Conservation (phyloP, 2,113 vertebrate species). For the Ailuropoda melanoleuca region DNA sequence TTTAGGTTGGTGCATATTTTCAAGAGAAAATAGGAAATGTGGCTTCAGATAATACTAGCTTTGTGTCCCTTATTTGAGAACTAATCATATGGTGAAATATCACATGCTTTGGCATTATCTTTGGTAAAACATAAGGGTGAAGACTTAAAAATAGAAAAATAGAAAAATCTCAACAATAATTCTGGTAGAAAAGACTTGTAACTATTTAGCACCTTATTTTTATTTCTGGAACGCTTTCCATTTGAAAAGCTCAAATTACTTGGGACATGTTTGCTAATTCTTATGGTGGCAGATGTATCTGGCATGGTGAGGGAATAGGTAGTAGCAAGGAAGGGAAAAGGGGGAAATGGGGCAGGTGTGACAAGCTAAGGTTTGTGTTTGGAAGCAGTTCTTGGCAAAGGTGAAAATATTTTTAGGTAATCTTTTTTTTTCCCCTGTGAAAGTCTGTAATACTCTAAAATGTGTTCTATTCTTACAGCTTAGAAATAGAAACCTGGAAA, state of each 20-base stretch:
- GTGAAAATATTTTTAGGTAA: conserved; percentile 78
- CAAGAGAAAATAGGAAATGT: conserved; percentile 70
- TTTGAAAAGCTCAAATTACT: conserved; percentile 71
- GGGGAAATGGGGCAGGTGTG: conserved; percentile 67
- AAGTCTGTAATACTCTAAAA: conserved; percentile 77
- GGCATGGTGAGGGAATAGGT: conserved; percentile 47
- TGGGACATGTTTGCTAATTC: conserved; percentile 64
- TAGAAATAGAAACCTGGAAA: conserved; percentile 76
- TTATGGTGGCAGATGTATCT: conserved; percentile 53
- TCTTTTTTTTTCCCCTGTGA: conserved; percentile 71
- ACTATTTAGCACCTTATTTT: conserved; percentile 77
- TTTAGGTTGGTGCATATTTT: conserved; percentile 62
- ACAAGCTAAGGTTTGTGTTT: conserved; percentile 72
- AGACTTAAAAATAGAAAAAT: conserved; percentile 79
- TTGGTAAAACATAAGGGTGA: conserved; percentile 74
- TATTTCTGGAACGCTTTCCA: conserved; percentile 74
- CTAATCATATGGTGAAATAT: conserved; percentile 78
- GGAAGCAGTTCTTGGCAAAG: conserved; percentile 79
- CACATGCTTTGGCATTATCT: conserved; percentile 76
- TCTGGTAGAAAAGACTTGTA: conserved; percentile 72
- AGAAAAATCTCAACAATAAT: conserved; percentile 77
- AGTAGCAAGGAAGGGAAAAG: conserved; percentile 47
- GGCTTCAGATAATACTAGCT: conserved; percentile 67
- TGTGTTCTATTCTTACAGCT: conserved; percentile 75
- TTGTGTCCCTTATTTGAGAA: conserved; percentile 73